A percentile compares a stretch with the other conserved stretches of the same genome.
Evolutionary conservation across 2,797 vertebrate species (phyloP).

Genomic region (Brachyalestes nurse): DNA sequence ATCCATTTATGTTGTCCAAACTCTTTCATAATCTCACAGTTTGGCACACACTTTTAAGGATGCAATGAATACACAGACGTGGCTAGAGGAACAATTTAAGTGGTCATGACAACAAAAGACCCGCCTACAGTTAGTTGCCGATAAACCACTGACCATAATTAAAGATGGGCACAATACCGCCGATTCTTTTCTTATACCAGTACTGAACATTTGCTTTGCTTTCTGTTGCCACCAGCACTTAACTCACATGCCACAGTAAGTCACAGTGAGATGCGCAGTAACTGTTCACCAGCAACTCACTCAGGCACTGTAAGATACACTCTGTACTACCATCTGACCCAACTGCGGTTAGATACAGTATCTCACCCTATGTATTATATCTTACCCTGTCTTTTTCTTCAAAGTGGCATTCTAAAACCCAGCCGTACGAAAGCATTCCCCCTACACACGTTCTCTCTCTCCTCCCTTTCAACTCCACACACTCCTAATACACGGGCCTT

Average conservation of each 20-base stretch:
- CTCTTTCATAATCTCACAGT: no score
- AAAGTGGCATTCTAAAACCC: background rate
- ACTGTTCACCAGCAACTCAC: background rate
- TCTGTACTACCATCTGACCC: background rate
- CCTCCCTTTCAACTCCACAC: slow-evolving; percentile 5
- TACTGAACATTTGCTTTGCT: no score
- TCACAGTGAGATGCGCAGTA: slow-evolving; percentile 20
- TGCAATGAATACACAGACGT: no score
- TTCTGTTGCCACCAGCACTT: no score
- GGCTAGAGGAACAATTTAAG: no score
- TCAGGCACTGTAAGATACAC: background rate
- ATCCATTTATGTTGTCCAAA: no score
- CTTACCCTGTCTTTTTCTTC: background rate
- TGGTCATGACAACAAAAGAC: background rate
- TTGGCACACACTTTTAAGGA: no score
- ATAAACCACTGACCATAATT: background rate
- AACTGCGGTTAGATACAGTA: background rate
- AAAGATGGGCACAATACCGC: no score
- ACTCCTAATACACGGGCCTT: background rate
- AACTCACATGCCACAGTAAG: background rate
- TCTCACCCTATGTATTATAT: background rate
- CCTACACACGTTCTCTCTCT: background rate
- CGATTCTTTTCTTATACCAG: no score
- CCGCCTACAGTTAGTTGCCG: slow-evolving; percentile 4
- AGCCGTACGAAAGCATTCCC: background rate